Percentiles rank a stretch among this genome's conserved stretches.
Conservation (phyloP, 2,113 vertebrate species). For the Origma solitaria region DNA sequence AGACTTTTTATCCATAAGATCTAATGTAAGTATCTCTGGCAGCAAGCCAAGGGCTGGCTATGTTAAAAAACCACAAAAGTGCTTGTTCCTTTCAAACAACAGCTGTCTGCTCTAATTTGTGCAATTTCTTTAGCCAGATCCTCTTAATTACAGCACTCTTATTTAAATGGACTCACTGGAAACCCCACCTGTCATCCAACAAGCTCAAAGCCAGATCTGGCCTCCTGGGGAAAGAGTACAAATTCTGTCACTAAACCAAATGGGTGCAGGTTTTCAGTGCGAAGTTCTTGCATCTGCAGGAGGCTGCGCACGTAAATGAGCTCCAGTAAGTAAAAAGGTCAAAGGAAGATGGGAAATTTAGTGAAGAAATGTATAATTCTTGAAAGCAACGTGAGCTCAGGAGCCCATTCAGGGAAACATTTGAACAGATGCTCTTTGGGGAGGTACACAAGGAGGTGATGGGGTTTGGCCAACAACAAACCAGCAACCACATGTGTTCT, state of each 20-base stretch:
- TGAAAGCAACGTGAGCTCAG: not conserved
- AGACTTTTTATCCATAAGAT: not conserved
- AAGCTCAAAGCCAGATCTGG: not conserved
- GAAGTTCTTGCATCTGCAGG: not conserved
- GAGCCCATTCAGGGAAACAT: not conserved
- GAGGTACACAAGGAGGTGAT: not conserved
- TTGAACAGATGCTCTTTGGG: not conserved
- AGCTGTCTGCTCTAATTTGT: slow-evolving; percentile 26
- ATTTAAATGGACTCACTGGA: slow-evolving; percentile 12
- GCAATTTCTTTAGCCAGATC: slow-evolving; percentile 28
- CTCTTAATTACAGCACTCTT: slow-evolving; percentile 32
- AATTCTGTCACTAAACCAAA: not conserved
- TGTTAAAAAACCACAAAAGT: not conserved
- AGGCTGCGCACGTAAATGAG: not conserved
- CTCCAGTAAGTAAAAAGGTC: not conserved
- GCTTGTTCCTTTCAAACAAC: slow-evolving; percentile 24
- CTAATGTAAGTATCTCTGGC: not conserved
- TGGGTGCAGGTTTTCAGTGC: not conserved
- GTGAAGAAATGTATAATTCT: not conserved
- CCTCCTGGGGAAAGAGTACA: not conserved
- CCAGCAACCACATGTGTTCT: not conserved
- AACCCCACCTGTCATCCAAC: not conserved
- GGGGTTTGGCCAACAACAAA: not conserved
- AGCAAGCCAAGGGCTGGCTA: not conserved
- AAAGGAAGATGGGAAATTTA: not conserved